Base-by-base conservation (phyloP, 2,888 invertebrate genomes). In the Pseudococcus longispinus region DNA sequence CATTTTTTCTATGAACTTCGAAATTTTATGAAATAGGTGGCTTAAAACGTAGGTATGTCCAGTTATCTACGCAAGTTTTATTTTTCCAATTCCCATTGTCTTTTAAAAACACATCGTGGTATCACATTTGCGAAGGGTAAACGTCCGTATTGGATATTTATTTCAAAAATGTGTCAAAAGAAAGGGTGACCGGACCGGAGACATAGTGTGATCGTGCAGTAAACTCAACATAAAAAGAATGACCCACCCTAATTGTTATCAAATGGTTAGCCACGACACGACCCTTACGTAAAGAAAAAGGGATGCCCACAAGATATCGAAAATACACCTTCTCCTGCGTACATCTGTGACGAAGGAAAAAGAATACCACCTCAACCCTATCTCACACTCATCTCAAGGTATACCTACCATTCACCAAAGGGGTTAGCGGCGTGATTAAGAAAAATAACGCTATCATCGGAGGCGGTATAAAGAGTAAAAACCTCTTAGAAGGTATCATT, bases 201-300 rank as follows among this genome's bases (percentile, higher is more conserved):
- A 60, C 60, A 20, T 23, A 51, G 51, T 51, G 60, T 23, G 60
- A 60, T 23, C 20, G 60, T 9, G 8, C 23, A 11, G 23, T 60
- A 23, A 20, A 55, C 55, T 55, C 65, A 2, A 26, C 18, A 29
- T 70, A 18, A 70, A 70, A 70, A 37, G 70, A 70, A 70, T 70
- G 70, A 70, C 70, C 70, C 70, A 70, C 70, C 70, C 70, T 70
- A 70, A 70, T 70, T 70, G 70, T 70, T 70, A 70, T 70, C 29
- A 70, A 70, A 70, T 70, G 29, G 70, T 70, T 70, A 29, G 18
- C 70, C 70, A 70, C 70, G 60, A 60, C 13, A 60, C 77, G 32
- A 82, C 42, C 44, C 23, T 44, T n/a, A 82, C 37, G 51, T 51
- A 51, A 46, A 83, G 51, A 83, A 46, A 46, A 83, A 83, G 70